These are phyloP conservation scores for Nasonia longicornis DNA, from an alignment of 1,140 invertebrate species.

Conservation along the genomic window DNA sequence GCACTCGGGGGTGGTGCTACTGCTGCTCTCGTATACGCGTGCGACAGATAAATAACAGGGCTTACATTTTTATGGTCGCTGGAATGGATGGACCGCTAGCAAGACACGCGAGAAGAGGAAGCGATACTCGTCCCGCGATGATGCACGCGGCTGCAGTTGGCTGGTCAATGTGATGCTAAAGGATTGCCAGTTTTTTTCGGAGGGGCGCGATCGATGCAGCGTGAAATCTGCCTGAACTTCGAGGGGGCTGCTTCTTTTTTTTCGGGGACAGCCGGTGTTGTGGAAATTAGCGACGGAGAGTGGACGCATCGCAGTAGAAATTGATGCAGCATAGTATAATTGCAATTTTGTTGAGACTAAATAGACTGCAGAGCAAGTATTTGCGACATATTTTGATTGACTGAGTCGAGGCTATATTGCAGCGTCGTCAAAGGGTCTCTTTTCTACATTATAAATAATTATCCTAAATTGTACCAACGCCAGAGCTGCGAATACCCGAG, in stretches of 20 bases:
- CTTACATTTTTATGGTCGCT: conserved; percentile 59
- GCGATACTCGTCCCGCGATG: background rate
- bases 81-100: conserved; percentile 25
- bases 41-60: conserved; percentile 58
- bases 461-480: background rate
- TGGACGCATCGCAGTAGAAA: no score
- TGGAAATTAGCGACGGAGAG: background rate
- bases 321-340: no score
- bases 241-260: background rate
- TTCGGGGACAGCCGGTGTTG: background rate
- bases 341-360: no score
- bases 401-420: no score
- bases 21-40: background rate
- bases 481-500: background rate
- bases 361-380: no score
- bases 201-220: background rate
- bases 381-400: background rate
- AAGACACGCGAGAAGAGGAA: background rate
- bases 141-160: background rate
- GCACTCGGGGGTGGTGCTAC: background rate
- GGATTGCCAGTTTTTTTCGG: background rate
- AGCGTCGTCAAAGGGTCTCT: no score
- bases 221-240: conserved; percentile 19
- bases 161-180: background rate
- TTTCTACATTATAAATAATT: background rate